phyloP scores from a whole-genome alignment of 2,113 vertebrate species.

The Cacatua alba region DNA sequence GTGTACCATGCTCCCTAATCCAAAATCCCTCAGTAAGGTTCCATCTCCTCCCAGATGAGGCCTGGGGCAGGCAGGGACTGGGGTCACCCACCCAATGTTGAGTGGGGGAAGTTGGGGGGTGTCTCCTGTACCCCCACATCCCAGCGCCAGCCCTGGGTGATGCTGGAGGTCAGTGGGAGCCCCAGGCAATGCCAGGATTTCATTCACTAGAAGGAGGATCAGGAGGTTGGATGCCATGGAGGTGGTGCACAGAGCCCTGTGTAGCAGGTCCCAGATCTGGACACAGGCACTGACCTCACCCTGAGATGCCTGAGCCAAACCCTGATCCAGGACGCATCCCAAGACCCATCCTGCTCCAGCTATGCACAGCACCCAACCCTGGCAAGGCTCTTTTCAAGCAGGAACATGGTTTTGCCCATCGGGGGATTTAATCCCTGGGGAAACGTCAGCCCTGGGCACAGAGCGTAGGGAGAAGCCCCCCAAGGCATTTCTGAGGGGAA shows the following conservation, averaged over 20 bases:
- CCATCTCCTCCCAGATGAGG: background rate
- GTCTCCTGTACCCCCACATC: background rate
- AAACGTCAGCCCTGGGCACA: background rate
- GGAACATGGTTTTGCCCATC: background rate
- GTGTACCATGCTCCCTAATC: background rate
- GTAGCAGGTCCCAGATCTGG: accelerated
- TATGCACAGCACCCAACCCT: accelerated
- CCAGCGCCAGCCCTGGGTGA: background rate
- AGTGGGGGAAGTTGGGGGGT: accelerated
- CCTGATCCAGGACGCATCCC: background rate
- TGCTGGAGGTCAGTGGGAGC: background rate
- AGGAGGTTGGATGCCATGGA: accelerated
- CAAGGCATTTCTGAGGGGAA: background rate
- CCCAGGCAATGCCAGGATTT: background rate
- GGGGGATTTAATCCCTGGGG: background rate
- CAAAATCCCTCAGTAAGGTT: background rate
- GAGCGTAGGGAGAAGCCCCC: background rate
- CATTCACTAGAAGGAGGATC: background rate
- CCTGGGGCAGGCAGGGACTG: background rate
- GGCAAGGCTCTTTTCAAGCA: background rate
- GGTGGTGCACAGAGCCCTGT: background rate
- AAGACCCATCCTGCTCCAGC: background rate
- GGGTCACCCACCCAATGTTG: accelerated
- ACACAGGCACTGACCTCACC: background rate
- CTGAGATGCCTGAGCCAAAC: background rate